phyloP scores from a whole-genome alignment of 2,888 invertebrate genomes.

The Amphipoea lucens region DNA sequence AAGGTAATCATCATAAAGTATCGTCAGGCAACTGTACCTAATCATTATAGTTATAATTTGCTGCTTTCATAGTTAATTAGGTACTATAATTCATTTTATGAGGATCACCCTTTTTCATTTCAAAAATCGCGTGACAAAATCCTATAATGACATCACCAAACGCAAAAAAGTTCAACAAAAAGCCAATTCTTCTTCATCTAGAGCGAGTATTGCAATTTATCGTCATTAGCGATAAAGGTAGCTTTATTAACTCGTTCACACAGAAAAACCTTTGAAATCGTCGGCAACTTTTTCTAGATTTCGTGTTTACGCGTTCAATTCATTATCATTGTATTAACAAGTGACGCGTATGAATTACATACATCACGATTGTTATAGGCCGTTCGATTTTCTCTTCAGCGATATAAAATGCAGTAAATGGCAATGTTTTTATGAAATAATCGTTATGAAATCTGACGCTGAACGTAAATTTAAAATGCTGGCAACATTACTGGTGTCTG shows the following conservation, averaged over 20 bases:
- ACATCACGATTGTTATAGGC: slow-evolving; percentile 27
- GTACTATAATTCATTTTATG: background rate
- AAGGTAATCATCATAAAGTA: background rate
- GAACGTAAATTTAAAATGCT: slow-evolving; percentile 24
- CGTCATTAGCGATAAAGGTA: slow-evolving; percentile 44
- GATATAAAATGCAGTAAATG: slow-evolving; percentile 14
- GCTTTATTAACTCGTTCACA: slow-evolving; percentile 53
- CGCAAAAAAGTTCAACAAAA: slow-evolving; percentile 38
- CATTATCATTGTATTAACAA: slow-evolving; percentile 48
- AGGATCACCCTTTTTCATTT: slow-evolving; percentile 19
- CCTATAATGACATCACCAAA: slow-evolving; percentile 20
- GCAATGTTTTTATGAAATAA: slow-evolving; percentile 29
- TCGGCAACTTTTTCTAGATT: slow-evolving; percentile 41
- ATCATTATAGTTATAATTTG: slow-evolving; percentile 22
- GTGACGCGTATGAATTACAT: slow-evolving; percentile 44
- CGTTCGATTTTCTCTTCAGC: slow-evolving; percentile 38
- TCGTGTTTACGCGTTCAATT: slow-evolving; percentile 50
- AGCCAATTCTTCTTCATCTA: slow-evolving; percentile 44
- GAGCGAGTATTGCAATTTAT: slow-evolving; percentile 49
- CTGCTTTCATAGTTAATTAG: slow-evolving; percentile 9
- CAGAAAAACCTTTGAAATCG: slow-evolving; percentile 58
- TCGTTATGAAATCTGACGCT: slow-evolving; percentile 32
- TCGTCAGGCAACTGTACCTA: background rate
- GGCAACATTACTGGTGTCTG: slow-evolving; percentile 1
- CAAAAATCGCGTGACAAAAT: slow-evolving; percentile 27